A percentile compares a stretch with the other conserved stretches of the same genome.
These are phyloP conservation scores for Rhysida immarginata DNA, from an alignment of 1,140 invertebrate genomes.

Conservation along the genomic window DNA sequence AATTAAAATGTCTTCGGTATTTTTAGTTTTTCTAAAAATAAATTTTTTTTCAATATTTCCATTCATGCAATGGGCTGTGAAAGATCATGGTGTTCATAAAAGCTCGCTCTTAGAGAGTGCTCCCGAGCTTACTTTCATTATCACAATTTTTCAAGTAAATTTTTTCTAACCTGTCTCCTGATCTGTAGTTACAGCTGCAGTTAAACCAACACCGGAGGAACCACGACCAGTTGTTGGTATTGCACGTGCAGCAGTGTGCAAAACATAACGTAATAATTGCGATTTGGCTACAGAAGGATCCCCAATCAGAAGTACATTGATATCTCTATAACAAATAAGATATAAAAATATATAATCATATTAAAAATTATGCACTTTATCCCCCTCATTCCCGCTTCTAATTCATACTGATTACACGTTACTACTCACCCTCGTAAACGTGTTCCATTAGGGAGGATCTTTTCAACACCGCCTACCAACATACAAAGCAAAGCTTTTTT, in stretches of 20 bases:
- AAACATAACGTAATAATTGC: constrained; percentile 85
- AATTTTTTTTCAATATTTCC: too few relatives aligned
- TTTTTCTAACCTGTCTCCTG: constrained; percentile 66
- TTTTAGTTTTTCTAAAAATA: too few relatives aligned
- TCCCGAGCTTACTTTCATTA: too few relatives aligned
- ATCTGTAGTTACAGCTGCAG: constrained; percentile 93
- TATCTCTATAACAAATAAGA: constrained; percentile 48
- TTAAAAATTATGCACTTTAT: too few relatives aligned
- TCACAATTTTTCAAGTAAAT: too few relatives aligned
- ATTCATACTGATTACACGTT: neutral
- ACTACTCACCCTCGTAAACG: constrained; percentile 67
- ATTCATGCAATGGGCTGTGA: too few relatives aligned
- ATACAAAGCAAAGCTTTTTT: constrained; percentile 95
- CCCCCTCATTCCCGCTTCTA: too few relatives aligned
- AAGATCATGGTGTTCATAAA: too few relatives aligned
- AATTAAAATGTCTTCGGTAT: too few relatives aligned
- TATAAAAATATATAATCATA: constrained; percentile 6
- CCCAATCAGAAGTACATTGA: constrained; percentile 92
- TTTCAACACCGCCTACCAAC: constrained; percentile 88
- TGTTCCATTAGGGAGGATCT: constrained; percentile 87
- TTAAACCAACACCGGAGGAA: constrained; percentile 90
- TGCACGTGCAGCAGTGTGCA: constrained; percentile 83
- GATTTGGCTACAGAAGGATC: constrained; percentile 99
- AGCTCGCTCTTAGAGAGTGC: too few relatives aligned
- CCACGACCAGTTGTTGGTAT: constrained; percentile 95